A percentile compares a stretch with the other conserved stretches of the same genome.
These are phyloP conservation scores for Nothobranchius kuhntae DNA, from an alignment of 2,113 vertebrate species.

Conservation along the genomic window DNA sequence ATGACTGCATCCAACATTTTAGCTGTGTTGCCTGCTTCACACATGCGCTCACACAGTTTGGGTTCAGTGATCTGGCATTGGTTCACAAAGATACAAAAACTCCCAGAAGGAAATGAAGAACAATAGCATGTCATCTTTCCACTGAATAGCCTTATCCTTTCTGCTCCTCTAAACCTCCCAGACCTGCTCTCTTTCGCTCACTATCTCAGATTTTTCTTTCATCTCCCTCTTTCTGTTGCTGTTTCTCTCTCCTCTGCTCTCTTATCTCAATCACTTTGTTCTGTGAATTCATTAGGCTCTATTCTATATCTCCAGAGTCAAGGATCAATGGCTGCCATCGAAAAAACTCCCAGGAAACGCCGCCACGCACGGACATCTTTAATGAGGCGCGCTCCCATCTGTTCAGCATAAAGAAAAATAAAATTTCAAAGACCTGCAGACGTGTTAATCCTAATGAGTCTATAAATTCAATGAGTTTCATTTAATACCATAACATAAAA, in stretches of 20 bases:
- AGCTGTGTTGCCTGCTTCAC: neutral
- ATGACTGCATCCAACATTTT: constrained; percentile 32
- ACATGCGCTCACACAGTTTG: constrained; percentile 38
- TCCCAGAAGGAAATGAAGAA: constrained; percentile 65
- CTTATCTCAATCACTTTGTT: constrained; percentile 68
- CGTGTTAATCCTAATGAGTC: constrained; percentile 20
- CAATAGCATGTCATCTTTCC: constrained; percentile 74
- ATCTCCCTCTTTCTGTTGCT: constrained; percentile 37
- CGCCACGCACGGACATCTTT: constrained; percentile 57
- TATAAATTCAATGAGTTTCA: constrained; percentile 11
- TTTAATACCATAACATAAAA: constrained; percentile 20
- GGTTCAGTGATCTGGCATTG: constrained; percentile 67
- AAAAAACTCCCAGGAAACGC: constrained; percentile 62
- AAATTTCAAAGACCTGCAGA: constrained; percentile 15
- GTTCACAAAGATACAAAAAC: constrained; percentile 70
- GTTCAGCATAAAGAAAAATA: constrained; percentile 33
- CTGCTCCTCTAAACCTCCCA: constrained; percentile 42
- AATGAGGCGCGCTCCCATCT: constrained; percentile 58
- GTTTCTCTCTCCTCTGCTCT: constrained; percentile 35
- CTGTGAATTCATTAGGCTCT: constrained; percentile 70
- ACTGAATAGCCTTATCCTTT: constrained; percentile 65
- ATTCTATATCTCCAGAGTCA: constrained; percentile 58
- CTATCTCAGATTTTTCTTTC: constrained; percentile 19
- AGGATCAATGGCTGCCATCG: constrained; percentile 67
- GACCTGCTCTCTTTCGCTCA: constrained; percentile 4